A percentile compares a stretch with the other conserved stretches of the same genome.
Evolutionary conservation across 2,888 invertebrate species (phyloP).

Genomic region (Beris chalybata): DNA sequence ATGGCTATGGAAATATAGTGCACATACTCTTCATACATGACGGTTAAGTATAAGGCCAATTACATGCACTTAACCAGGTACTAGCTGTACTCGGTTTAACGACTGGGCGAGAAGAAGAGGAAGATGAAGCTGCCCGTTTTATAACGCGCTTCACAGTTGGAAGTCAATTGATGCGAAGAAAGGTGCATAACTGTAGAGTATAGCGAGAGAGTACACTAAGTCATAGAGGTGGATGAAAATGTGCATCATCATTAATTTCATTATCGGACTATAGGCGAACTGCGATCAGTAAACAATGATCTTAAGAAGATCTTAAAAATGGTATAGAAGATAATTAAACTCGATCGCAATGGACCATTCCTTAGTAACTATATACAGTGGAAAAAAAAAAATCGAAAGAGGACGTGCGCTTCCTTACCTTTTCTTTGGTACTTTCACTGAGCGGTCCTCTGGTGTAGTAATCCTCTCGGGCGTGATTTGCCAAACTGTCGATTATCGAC

Average conservation of each 20-base stretch:
- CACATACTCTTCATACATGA: no score
- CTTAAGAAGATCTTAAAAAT: no score
- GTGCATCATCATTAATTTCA: slow-evolving; percentile 25
- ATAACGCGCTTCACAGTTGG: no score
- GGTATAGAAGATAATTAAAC: slow-evolving; percentile 13
- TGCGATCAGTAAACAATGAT: no score
- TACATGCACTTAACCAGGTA: no score
- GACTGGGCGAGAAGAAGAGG: slow-evolving; percentile 13
- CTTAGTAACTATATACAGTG: slow-evolving; percentile 3
- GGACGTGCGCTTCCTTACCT: slow-evolving; percentile 29
- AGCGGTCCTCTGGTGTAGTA: slow-evolving; percentile 48
- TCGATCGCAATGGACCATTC: no score
- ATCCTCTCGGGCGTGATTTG: slow-evolving; percentile 53
- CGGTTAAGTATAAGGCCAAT: no score
- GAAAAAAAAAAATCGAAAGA: not conserved
- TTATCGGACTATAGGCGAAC: slow-evolving; percentile 5
- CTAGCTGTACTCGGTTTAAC: not conserved
- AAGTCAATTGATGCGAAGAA: no score
- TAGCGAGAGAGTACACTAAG: no score
- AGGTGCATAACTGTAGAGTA: no score
- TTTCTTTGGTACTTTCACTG: slow-evolving; percentile 29
- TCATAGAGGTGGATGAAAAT: slow-evolving; percentile 16
- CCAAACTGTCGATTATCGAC: slow-evolving; percentile 54
- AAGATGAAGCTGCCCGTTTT: slow-evolving; percentile 18
- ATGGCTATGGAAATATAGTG: no score